phyloP scores from a whole-genome alignment of 30 jellyfish, hydroid and myxozoan species.

The Nemopilema nomurai region DNA sequence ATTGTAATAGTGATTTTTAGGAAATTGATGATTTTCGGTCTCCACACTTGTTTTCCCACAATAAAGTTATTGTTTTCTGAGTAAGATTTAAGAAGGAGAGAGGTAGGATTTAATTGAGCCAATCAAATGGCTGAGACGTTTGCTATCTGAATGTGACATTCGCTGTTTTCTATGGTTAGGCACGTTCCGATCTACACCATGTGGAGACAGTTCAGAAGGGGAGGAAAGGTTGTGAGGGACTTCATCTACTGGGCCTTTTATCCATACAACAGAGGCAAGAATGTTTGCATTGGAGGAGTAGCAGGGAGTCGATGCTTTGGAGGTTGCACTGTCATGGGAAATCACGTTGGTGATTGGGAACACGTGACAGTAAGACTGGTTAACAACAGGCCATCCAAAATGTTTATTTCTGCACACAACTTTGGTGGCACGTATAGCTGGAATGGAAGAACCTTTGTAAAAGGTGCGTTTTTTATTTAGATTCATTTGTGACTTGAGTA shows the following conservation, averaged over 20 bases:
- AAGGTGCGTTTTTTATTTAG: conserved; percentile 37
- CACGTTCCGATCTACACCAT: conserved; percentile 30
- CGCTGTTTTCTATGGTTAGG: conserved; percentile 23
- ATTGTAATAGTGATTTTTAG: too few relatives aligned
- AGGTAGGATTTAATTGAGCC: too few relatives aligned
- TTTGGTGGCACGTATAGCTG: conserved; percentile 52
- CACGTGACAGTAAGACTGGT: conserved; percentile 63
- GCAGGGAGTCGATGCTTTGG: conserved; percentile 14
- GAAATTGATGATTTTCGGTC: too few relatives aligned
- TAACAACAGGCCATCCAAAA: conserved; percentile 21
- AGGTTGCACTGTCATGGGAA: conserved; percentile 30
- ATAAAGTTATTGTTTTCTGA: too few relatives aligned
- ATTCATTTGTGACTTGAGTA: too few relatives aligned
- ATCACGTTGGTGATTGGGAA: conserved; percentile 86
- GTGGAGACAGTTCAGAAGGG: conserved; percentile 16
- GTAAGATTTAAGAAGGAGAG: too few relatives aligned
- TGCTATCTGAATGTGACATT: too few relatives aligned
- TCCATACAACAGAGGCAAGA: conserved; percentile 72
- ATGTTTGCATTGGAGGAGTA: conserved; percentile 54
- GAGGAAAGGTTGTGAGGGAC: conserved; percentile 20
- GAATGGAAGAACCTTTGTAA: conserved; percentile 11
- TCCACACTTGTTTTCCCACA: too few relatives aligned
- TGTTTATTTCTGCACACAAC: conserved; percentile 59
- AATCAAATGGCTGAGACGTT: too few relatives aligned
- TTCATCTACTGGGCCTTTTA: conserved; percentile 52